Evolutionary conservation across 2,888 invertebrate genomes (phyloP).

Genomic region (Zygothrica quintamaculata): DNA sequence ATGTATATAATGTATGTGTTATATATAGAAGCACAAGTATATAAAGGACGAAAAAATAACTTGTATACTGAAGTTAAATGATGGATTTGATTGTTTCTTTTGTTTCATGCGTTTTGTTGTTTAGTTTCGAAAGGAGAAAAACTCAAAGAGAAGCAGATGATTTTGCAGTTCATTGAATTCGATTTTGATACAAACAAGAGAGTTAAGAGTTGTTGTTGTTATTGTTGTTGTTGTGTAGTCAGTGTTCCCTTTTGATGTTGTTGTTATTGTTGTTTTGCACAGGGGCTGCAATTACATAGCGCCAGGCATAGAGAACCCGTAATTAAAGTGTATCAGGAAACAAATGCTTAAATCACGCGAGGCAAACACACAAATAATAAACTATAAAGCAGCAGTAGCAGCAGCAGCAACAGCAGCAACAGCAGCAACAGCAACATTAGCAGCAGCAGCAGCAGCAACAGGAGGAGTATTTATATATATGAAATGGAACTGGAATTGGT

Average conservation of each 20-base stretch:
- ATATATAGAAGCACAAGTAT: no score
- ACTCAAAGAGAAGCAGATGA: slow-evolving; percentile 46
- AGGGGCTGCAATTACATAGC: slow-evolving; percentile 44
- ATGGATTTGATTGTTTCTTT: no score
- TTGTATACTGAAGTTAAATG: no score
- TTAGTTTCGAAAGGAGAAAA: no score
- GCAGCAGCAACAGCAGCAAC: slow-evolving; percentile 16
- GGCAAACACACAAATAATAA: slow-evolving; percentile 38
- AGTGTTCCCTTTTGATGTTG: neutral
- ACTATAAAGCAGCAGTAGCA: slow-evolving; percentile 12
- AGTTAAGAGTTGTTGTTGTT: neutral
- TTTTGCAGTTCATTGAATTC: slow-evolving; percentile 59
- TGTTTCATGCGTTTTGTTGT: no score
- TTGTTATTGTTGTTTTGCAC: neutral
- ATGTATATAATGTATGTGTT: no score
- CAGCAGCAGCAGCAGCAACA: slow-evolving; percentile 20
- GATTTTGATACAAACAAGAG: slow-evolving; percentile 42
- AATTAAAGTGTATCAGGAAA: slow-evolving; percentile 79
- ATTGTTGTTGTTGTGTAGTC: neutral
- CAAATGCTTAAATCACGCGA: slow-evolving; percentile 82
- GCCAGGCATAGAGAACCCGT: slow-evolving; percentile 49
- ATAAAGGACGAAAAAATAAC: no score
- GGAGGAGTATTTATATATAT: slow-evolving; percentile 6
- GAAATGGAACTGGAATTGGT: slow-evolving; percentile 1
- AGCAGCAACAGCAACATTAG: neutral